Conservation (phyloP, 2,113 vertebrate species). For the Tiliqua scincoides region DNA sequence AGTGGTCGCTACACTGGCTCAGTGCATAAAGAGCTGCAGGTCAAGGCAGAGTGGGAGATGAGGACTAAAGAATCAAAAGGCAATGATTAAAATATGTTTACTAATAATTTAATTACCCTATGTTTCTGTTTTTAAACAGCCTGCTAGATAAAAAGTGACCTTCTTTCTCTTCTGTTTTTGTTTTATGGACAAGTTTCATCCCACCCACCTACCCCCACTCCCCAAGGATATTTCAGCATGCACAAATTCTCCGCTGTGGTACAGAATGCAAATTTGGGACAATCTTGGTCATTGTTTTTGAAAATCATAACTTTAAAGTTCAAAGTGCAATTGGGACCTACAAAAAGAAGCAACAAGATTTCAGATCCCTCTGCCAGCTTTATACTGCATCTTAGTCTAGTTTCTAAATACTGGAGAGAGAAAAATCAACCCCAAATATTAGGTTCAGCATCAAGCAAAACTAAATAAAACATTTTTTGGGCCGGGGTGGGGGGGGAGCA, state of each 20-base stretch:
- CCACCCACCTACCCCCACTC: not conserved
- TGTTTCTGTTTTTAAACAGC: not conserved
- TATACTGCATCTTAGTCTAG: not conserved
- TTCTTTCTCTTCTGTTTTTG: not conserved
- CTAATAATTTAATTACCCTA: too few relatives aligned
- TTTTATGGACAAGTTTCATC: not conserved
- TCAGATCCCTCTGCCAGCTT: not conserved
- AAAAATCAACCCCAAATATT: too few relatives aligned
- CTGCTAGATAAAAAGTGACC: not conserved
- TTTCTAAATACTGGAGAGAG: not conserved
- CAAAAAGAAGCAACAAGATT: not conserved
- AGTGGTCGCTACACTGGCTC: too few relatives aligned
- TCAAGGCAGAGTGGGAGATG: too few relatives aligned
- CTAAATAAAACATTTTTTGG: not conserved
- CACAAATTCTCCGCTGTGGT: not conserved
- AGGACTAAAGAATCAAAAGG: too few relatives aligned
- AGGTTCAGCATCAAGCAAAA: not conserved
- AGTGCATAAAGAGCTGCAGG: too few relatives aligned
- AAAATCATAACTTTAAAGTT: not conserved
- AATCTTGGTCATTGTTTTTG: not conserved
- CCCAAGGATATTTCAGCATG: not conserved
- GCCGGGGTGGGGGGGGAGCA: too few relatives aligned
- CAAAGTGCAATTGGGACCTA: not conserved
- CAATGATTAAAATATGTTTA: too few relatives aligned
- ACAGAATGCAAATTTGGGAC: not conserved